These are phyloP conservation scores for Coracias cyanogaster DNA, from an alignment of 2,797 vertebrate genomes.

Conservation along the genomic window DNA sequence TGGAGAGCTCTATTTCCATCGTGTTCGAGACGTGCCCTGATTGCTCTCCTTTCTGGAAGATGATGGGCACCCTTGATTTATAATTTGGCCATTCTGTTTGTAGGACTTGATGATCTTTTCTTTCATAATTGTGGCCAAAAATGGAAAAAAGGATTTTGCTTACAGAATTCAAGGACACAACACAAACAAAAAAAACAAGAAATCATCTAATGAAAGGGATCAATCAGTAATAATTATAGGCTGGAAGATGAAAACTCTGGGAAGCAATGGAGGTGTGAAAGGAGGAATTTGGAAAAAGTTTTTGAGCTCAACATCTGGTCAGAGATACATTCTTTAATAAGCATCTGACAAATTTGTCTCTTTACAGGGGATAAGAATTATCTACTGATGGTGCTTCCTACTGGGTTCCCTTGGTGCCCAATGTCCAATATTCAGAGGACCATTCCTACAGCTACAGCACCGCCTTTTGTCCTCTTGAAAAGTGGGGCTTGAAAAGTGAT, in stretches of 20 bases:
- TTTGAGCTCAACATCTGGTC: not conserved
- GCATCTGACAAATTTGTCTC: not conserved
- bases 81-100: not conserved
- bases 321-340: not conserved
- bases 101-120: not conserved
- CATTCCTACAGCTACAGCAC: not conserved
- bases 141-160: not conserved
- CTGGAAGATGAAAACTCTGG: not conserved
- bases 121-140: not conserved
- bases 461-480: not conserved
- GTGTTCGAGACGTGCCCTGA: not conserved
- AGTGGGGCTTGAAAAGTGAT: not conserved
- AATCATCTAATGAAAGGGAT: not conserved
- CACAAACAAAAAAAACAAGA: not conserved
- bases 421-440: fast-evolving
- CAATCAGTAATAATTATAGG: not conserved
- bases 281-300: not conserved
- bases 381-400: fast-evolving
- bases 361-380: not conserved
- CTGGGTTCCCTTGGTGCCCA: not conserved
- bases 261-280: not conserved
- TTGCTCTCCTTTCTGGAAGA: not conserved
- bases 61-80: not conserved
- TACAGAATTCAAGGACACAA: not conserved
- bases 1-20: not conserved